Evolutionary conservation across 1,140 invertebrate species (phyloP), one percentile per base, ranked within the genome.

Genomic region (Penaeus vannamei): DNA sequence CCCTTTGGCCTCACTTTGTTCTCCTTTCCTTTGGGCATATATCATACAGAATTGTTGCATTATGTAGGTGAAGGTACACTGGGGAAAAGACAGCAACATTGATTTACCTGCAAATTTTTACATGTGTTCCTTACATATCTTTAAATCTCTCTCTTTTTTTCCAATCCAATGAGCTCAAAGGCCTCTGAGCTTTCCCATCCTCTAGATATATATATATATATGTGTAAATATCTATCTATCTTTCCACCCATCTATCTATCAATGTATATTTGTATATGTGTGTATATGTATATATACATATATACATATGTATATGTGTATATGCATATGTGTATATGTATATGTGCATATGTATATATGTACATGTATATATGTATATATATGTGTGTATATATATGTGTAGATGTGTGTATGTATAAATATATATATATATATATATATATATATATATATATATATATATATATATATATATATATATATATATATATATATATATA

Each of bases 341-440:
- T 36, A 23, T 36, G 14, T 36, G 14, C 46, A 23, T 80, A 29
- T 77, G 76, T 77, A 29, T 77, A 29, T 77, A 29, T 77, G 76
- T 77, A 29, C 32, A 29, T 77, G 76, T 77, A 17, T 77, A 29
- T 20, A 29, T 20, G 29, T 23, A 17, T 32, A 29, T 23, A 29
- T 32, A 17, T 32, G 20, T 20, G 76, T 77, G 20, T 32, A 17
- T 32, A 17, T 20, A 29, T 32, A 17, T 77, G 76, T 77, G 76
- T n/a, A n/a, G n/a, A n/a, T n/a, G 29, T 23, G 76, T 32, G 20
- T 23, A 29, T 32, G 76, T 32, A 17, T 32, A 17, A 20, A 29
- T 64, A n/a, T 64, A n/a, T 64, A n/a, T 64, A n/a, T 64, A n/a
- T 64, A n/a, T 64, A n/a, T 64, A n/a, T 64, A n/a, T 64, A n/a